These are phyloP conservation scores for Muscina levida DNA, from an alignment of 2,888 invertebrate genomes.

Conservation along the genomic window DNA sequence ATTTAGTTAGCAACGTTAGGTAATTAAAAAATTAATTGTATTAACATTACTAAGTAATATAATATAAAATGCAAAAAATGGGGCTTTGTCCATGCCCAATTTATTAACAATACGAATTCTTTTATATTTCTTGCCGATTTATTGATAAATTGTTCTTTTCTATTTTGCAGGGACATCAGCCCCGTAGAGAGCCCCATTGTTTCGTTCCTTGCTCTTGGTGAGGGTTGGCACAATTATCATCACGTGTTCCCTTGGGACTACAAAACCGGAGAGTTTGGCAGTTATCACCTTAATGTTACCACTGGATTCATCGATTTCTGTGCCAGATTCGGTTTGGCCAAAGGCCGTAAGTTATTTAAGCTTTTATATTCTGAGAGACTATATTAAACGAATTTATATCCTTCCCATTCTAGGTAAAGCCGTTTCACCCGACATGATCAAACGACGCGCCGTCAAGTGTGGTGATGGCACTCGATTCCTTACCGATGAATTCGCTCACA, in stretches of 20 bases:
- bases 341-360: constrained; percentile 82
- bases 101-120: no score
- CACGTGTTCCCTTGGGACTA: constrained; percentile 88
- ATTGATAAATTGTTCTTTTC: no score
- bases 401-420: constrained; percentile 80
- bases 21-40: no score
- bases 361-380: constrained; percentile 6
- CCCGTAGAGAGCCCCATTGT: constrained; percentile 87
- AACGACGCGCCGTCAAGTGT: constrained; percentile 81
- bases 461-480: constrained; percentile 83
- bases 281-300: constrained; percentile 85
- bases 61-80: no score
- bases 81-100: no score
- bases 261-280: constrained; percentile 85
- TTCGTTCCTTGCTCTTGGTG: constrained; percentile 88
- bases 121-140: no score
- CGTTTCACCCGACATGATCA: constrained; percentile 82
- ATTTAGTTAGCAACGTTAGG: no score
- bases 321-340: constrained; percentile 90
- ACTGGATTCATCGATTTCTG: constrained; percentile 90
- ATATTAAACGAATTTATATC: neutral
- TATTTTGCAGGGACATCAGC: constrained; percentile 85
- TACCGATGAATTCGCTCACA: constrained; percentile 77
- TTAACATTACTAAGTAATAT: no score
- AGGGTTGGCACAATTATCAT: constrained; percentile 92